phyloP scores from a whole-genome alignment of 2,797 vertebrate species.

The Acipenser ruthenus region DNA sequence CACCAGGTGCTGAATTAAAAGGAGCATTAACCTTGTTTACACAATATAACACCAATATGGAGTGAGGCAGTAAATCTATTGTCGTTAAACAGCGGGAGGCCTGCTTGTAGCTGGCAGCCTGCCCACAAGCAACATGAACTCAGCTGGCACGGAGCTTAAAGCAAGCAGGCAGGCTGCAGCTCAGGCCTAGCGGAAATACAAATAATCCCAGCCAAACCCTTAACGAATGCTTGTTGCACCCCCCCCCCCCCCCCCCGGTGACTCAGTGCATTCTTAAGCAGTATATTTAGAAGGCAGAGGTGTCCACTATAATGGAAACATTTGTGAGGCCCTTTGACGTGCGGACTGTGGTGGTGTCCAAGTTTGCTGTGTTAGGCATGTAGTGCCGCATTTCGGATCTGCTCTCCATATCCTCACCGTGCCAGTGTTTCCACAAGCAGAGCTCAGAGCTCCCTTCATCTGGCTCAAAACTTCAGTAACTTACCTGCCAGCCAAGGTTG shows the following conservation, averaged over 20 bases:
- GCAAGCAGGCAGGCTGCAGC: constrained; percentile 38
- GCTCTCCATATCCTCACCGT: constrained; percentile 43
- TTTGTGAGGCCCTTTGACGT: constrained; percentile 81
- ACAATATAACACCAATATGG: constrained; percentile 83
- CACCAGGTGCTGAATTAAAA: constrained; percentile 89
- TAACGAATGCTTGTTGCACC: constrained; percentile 49
- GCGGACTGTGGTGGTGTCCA: constrained; percentile 67
- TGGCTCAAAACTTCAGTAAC: constrained; percentile 19
- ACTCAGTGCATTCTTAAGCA: constrained; percentile 65
- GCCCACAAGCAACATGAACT: constrained; percentile 58
- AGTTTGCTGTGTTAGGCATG: constrained; percentile 68
- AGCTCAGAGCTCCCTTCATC: constrained; percentile 22
- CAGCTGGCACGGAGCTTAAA: constrained; percentile 50
- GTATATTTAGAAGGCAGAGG: constrained; percentile 79
- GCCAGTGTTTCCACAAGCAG: constrained; percentile 27
- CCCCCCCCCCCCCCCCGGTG: constrained; percentile 31
- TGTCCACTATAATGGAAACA: constrained; percentile 75
- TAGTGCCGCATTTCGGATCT: constrained; percentile 46
- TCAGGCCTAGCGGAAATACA: constrained; percentile 33
- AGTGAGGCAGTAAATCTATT: constrained; percentile 84
- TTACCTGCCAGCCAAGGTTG: constrained; percentile 53
- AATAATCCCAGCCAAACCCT: constrained; percentile 38
- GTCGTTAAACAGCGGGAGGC: constrained; percentile 90
- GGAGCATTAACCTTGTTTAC: constrained; percentile 94
- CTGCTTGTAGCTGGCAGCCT: constrained; percentile 67